These are phyloP conservation scores for Lucinisca nassula DNA, from an alignment of 2,888 invertebrate species.

Conservation along the genomic window DNA sequence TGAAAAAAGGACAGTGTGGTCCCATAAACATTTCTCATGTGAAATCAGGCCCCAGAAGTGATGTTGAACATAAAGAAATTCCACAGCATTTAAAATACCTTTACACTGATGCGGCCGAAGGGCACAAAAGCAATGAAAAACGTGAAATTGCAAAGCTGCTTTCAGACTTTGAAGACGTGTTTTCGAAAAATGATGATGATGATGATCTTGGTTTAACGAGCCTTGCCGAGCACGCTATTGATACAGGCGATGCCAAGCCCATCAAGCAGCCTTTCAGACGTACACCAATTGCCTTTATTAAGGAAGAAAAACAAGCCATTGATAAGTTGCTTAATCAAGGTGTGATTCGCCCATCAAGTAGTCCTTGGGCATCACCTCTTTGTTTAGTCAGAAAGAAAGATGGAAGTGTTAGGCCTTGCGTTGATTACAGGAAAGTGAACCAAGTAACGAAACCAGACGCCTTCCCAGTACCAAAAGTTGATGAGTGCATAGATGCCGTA, in stretches of 20 bases:
- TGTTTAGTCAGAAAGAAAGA: constrained; percentile 52
- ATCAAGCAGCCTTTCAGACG: constrained; percentile 36
- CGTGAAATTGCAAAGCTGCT: constrained; percentile 21
- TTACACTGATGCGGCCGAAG: constrained; percentile 4
- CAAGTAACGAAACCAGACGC: constrained; percentile 50
- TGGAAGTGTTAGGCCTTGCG: constrained; percentile 51
- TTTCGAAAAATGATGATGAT: constrained; percentile 41
- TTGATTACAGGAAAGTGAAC: constrained; percentile 58
- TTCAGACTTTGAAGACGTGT: constrained; percentile 25
- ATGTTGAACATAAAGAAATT: not conserved
- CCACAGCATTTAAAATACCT: constrained; percentile 29
- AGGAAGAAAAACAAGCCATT: constrained; percentile 41
- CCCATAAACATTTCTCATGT: too few species aligned
- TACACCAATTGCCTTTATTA: constrained; percentile 32
- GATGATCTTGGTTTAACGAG: constrained; percentile 33
- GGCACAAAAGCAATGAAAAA: not conserved
- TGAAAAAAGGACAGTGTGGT: too few species aligned
- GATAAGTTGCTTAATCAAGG: constrained; percentile 32
- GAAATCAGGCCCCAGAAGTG: too few species aligned
- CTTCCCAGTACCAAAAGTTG: constrained; percentile 62
- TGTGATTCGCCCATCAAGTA: constrained; percentile 36
- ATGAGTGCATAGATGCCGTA: constrained; percentile 62
- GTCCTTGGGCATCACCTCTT: constrained; percentile 55
- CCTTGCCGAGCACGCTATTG: constrained; percentile 36
- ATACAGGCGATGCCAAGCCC: constrained; percentile 42